These are phyloP conservation scores for Tuta absoluta DNA, from an alignment of 2,888 invertebrate species.

Conservation along the genomic window DNA sequence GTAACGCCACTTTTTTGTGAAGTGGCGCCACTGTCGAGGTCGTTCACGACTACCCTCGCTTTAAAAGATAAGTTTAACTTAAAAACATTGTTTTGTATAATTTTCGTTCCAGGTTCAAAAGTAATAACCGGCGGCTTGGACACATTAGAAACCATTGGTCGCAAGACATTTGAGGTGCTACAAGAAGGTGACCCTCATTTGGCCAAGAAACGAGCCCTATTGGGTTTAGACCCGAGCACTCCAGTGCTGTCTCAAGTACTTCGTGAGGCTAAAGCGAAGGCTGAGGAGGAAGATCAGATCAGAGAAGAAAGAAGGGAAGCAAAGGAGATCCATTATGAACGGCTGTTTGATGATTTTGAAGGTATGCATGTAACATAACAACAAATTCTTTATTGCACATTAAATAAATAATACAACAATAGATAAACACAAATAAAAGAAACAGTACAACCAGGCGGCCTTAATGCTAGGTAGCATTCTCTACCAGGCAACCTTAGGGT, in stretches of 20 bases:
- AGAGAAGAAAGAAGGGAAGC: constrained; percentile 73
- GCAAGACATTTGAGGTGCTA: constrained; percentile 95
- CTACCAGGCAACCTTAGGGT: too few species aligned
- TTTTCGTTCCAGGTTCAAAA: constrained; percentile 80
- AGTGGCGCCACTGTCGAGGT: too few species aligned
- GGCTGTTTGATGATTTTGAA: constrained; percentile 93
- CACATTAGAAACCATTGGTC: constrained; percentile 95
- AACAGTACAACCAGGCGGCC: too few species aligned
- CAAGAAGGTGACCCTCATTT: constrained; percentile 96
- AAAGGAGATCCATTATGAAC: constrained; percentile 85
- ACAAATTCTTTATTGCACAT: too few species aligned
- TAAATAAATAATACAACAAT: too few species aligned
- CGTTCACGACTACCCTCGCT: too few species aligned
- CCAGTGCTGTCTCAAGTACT: constrained; percentile 83
- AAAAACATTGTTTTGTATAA: too few species aligned
- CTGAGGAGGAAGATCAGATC: constrained; percentile 82
- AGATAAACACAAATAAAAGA: too few species aligned
- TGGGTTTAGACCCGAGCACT: constrained; percentile 82
- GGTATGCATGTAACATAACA: too few species aligned
- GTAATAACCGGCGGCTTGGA: constrained; percentile 91
- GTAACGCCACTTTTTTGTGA: too few species aligned
- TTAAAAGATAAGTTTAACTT: too few species aligned
- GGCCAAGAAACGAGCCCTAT: constrained; percentile 87
- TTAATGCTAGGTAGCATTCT: too few species aligned
- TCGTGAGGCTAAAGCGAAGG: constrained; percentile 86